These are phyloP conservation scores for Apodemia zela DNA, from an alignment of 2,888 invertebrate genomes.

Conservation along the genomic window DNA sequence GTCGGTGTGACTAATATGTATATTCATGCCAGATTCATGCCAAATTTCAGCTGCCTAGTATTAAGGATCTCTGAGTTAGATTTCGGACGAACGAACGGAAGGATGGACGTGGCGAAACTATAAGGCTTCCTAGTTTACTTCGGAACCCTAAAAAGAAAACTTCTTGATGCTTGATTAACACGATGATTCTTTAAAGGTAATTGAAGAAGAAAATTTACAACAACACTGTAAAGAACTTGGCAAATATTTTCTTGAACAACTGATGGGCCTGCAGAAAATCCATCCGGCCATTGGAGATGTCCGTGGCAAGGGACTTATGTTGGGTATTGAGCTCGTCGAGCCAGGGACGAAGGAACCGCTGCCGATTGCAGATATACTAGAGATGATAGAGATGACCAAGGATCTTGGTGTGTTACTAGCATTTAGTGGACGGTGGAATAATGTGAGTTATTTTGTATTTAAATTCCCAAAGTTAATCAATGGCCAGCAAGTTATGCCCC, in stretches of 20 bases:
- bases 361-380: slow-evolving; percentile 85
- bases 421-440: slow-evolving; percentile 91
- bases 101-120: too few species aligned
- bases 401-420: slow-evolving; percentile 93
- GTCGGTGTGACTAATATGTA: too few species aligned
- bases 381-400: slow-evolving; percentile 82
- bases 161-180: too few species aligned
- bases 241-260: slow-evolving; percentile 87
- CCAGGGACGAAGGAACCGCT: slow-evolving; percentile 85
- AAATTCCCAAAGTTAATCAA: background rate
- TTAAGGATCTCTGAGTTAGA: too few species aligned
- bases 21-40: too few species aligned
- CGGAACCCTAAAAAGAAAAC: too few species aligned
- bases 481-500: too few species aligned
- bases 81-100: too few species aligned
- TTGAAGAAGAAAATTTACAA: slow-evolving; percentile 92
- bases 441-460: slow-evolving; percentile 82
- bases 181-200: slow-evolving; percentile 82
- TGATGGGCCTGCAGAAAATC: slow-evolving; percentile 85
- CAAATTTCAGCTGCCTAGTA: too few species aligned
- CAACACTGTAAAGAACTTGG: slow-evolving; percentile 88
- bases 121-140: too few species aligned
- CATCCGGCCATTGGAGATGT: slow-evolving; percentile 93
- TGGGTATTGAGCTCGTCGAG: slow-evolving; percentile 93
- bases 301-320: slow-evolving; percentile 97